Evolutionary conservation across 2,113 vertebrate genomes (phyloP).

Genomic region (Mormyrus lacerda): DNA sequence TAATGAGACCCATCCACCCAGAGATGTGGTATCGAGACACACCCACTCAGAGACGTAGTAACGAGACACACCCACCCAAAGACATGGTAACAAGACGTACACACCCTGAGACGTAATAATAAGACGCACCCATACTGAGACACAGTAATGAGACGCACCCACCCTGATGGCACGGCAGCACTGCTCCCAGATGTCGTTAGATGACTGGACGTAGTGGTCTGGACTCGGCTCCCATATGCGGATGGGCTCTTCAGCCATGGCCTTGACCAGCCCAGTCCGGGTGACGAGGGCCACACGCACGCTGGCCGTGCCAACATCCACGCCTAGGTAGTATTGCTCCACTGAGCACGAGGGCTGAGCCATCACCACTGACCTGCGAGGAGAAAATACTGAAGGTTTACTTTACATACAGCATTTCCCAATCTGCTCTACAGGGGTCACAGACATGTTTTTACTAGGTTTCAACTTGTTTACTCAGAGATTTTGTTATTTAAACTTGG

Average conservation of each 20-base stretch:
- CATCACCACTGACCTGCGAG: slow-evolving; percentile 31
- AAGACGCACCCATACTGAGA: not conserved
- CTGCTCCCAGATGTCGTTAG: slow-evolving; percentile 81
- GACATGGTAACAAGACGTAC: not conserved
- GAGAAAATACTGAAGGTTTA: not conserved
- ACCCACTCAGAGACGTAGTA: too few relatives aligned
- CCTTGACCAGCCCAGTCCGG: slow-evolving; percentile 55
- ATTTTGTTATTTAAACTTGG: not conserved
- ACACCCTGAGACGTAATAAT: not conserved
- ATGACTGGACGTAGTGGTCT: slow-evolving; percentile 85
- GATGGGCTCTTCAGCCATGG: slow-evolving; percentile 69
- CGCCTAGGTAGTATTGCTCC: slow-evolving; percentile 71
- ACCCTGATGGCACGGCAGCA: slow-evolving; percentile 83
- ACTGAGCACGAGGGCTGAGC: not conserved
- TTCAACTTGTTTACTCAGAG: not conserved
- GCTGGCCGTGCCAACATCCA: slow-evolving; percentile 85
- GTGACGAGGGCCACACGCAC: slow-evolving; percentile 84
- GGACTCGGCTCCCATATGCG: slow-evolving; percentile 72
- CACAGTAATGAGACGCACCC: not conserved
- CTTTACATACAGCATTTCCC: not conserved
- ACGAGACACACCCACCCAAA: too few relatives aligned
- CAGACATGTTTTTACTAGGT: not conserved
- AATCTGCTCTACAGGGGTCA: not conserved
- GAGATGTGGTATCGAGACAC: too few relatives aligned
- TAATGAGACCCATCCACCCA: too few relatives aligned